Evolutionary conservation across 2,888 invertebrate genomes (phyloP).

Genomic region (Odontocerum albicorne): DNA sequence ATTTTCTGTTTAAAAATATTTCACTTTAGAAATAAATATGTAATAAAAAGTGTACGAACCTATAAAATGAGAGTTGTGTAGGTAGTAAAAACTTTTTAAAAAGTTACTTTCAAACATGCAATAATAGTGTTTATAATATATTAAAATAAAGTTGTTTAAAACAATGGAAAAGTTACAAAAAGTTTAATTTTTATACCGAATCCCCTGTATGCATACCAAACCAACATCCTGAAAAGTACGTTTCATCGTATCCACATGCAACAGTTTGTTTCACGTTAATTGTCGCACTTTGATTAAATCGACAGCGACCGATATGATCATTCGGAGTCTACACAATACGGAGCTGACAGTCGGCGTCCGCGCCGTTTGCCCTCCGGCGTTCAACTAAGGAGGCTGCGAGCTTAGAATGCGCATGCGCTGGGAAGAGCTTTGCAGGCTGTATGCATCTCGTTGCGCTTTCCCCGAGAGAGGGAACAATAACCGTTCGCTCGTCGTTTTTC

Average conservation of each 20-base stretch:
- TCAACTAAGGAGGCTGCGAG: slow-evolving; percentile 19
- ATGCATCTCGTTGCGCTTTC: slow-evolving; percentile 31
- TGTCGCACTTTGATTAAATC: slow-evolving; percentile 19
- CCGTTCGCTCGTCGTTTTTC: slow-evolving; percentile 18
- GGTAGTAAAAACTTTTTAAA: too few relatives aligned
- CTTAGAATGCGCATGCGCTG: slow-evolving; percentile 14
- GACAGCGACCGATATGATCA: slow-evolving; percentile 18
- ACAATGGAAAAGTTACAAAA: too few relatives aligned
- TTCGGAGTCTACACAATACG: too few relatives aligned
- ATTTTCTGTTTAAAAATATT: too few relatives aligned
- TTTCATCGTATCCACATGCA: slow-evolving; percentile 10
- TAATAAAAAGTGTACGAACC: too few relatives aligned
- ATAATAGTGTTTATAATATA: too few relatives aligned
- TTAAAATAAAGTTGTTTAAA: too few relatives aligned
- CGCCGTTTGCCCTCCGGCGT: slow-evolving; percentile 23
- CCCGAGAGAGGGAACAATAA: slow-evolving; percentile 21
- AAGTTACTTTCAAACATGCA: too few relatives aligned
- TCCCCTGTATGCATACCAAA: slow-evolving; percentile 1
- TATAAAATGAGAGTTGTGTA: too few relatives aligned
- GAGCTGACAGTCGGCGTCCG: slow-evolving; percentile 27
- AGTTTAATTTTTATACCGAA: too few relatives aligned
- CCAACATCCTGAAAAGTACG: slow-evolving; percentile 2
- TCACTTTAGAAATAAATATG: too few relatives aligned
- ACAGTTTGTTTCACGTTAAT: slow-evolving; percentile 22
- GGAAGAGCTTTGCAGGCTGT: slow-evolving; percentile 14